These are phyloP conservation scores for Polia nebulosa DNA, from an alignment of 2,888 invertebrate genomes.

Conservation along the genomic window DNA sequence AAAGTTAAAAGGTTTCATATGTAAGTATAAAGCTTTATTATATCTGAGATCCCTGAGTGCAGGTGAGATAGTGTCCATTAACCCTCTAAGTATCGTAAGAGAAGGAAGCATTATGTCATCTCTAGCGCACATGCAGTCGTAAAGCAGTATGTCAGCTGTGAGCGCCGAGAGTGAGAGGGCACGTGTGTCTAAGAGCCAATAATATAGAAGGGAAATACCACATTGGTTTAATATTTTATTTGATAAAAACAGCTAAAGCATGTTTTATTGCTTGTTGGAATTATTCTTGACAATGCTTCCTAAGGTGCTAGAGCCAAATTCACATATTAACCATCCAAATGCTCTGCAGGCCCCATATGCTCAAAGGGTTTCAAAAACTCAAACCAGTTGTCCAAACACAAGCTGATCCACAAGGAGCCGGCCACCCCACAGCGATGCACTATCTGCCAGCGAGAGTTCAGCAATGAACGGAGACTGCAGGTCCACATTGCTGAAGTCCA, in stretches of 20 bases:
- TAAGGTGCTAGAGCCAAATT: not conserved
- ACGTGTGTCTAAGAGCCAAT: too few species aligned
- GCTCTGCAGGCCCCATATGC: constrained; percentile 91
- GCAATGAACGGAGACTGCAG: constrained; percentile 87
- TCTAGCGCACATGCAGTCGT: too few species aligned
- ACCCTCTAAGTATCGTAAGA: not conserved
- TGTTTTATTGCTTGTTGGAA: not conserved
- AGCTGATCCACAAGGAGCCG: constrained; percentile 90
- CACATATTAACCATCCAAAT: not conserved
- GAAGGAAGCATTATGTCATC: too few species aligned
- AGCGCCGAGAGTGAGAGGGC: too few species aligned
- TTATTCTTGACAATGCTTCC: not conserved
- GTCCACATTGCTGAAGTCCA: constrained; percentile 92
- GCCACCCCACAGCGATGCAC: constrained; percentile 85
- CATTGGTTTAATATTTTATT: too few species aligned
- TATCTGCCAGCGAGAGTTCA: constrained; percentile 91
- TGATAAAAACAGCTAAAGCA: not conserved
- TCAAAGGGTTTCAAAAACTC: constrained; percentile 95
- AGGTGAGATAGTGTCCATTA: not conserved
- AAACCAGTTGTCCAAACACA: constrained; percentile 95
- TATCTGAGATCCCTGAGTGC: not conserved
- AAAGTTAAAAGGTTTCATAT: constrained; percentile 91
- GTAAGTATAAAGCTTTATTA: constrained; percentile 76
- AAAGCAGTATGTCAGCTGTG: too few species aligned
- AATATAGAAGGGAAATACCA: too few species aligned